These are phyloP conservation scores for Morinoia aosen DNA, from an alignment of 2,888 invertebrate species.

Conservation along the genomic window DNA sequence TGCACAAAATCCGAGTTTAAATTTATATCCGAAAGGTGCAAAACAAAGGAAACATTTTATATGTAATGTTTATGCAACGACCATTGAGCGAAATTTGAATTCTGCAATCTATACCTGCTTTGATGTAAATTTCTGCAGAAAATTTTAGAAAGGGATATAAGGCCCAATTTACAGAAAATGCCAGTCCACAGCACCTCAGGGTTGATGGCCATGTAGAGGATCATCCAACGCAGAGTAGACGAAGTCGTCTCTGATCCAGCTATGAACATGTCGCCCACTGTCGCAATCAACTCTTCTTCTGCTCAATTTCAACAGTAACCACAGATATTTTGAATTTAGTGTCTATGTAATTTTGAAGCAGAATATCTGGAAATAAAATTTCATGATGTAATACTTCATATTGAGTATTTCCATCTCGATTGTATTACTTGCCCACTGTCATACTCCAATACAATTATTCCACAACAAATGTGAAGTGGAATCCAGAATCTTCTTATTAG, in stretches of 20 bases:
- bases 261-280: not conserved
- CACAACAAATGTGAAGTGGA: too few species aligned
- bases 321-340: not conserved
- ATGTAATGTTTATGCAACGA: not conserved
- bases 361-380: too few species aligned
- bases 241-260: not conserved
- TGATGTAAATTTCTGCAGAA: too few species aligned
- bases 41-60: not conserved
- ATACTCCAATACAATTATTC: too few species aligned
- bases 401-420: too few species aligned
- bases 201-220: constrained; percentile 31
- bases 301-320: not conserved
- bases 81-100: not conserved
- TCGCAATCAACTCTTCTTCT: not conserved
- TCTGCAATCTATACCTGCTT: not conserved
- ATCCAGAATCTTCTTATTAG: too few species aligned
- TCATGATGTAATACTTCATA: too few species aligned
- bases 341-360: not conserved
- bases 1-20: not conserved
- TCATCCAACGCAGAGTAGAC: not conserved
- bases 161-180: not conserved
- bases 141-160: too few species aligned
- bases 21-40: not conserved
- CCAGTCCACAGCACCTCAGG: not conserved
- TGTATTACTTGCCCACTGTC: too few species aligned